These are phyloP conservation scores for Cephalophus harveyi DNA, from an alignment of 2,113 vertebrate species.

Conservation along the genomic window DNA sequence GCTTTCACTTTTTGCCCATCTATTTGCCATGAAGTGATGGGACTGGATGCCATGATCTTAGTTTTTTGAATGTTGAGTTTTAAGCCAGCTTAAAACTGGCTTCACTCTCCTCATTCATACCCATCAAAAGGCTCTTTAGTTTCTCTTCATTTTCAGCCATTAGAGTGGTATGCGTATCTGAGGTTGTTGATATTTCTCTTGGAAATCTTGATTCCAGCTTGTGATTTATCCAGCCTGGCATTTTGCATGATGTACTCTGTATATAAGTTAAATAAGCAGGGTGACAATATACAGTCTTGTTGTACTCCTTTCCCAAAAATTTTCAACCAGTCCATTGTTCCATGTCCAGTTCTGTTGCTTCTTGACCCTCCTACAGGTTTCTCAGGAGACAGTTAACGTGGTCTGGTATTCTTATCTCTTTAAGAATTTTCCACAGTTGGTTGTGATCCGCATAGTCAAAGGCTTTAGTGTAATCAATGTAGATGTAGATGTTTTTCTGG, in stretches of 20 bases:
- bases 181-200: neutral
- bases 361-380: neutral
- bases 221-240: neutral
- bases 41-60: neutral
- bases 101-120: neutral
- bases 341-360: neutral
- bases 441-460: neutral
- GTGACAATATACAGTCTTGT: neutral
- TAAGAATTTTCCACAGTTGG: neutral
- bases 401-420: neutral
- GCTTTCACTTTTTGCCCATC: neutral
- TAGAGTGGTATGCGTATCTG: neutral
- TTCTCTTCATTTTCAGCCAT: neutral
- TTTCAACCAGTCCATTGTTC: neutral
- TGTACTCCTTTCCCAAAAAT: neutral
- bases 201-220: neutral
- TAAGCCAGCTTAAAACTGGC: neutral
- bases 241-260: neutral
- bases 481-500: neutral
- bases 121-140: neutral
- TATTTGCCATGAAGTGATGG: neutral
- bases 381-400: neutral
- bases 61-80: neutral
- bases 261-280: neutral
- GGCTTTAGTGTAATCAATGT: neutral